Conservation (phyloP, 2,797 vertebrate species). For the Spondyliosoma cantharus region DNA sequence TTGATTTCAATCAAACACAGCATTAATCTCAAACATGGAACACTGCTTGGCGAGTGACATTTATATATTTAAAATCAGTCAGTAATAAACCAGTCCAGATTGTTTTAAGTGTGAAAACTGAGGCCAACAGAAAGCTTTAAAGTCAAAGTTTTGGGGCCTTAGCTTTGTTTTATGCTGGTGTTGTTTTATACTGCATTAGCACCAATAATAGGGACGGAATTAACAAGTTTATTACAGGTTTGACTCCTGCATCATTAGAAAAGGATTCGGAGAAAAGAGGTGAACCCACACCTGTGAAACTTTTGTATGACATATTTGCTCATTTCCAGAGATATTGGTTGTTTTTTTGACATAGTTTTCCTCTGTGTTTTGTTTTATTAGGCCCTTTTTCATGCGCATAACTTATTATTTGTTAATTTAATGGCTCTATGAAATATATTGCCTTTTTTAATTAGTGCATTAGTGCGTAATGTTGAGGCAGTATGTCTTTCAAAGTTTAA, state of each 20-base stretch:
- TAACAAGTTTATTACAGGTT: neutral
- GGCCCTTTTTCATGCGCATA: too few relatives aligned
- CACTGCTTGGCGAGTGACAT: neutral
- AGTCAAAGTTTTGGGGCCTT: neutral
- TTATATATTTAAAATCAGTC: neutral
- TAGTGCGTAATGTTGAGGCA: too few relatives aligned
- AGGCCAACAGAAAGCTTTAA: neutral
- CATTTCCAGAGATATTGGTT: too few relatives aligned
- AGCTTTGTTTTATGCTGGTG: neutral
- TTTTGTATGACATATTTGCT: too few relatives aligned
- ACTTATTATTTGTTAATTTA: too few relatives aligned
- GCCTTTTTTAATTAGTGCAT: too few relatives aligned
- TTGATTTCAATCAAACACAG: constrained; percentile 5
- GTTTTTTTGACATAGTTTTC: too few relatives aligned
- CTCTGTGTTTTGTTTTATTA: too few relatives aligned
- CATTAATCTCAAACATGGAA: neutral
- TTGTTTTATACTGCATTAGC: neutral
- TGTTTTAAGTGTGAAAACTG: neutral
- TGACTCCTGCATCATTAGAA: neutral
- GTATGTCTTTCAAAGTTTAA: too few relatives aligned
- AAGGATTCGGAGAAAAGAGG: neutral
- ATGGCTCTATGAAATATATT: too few relatives aligned
- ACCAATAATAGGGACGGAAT: neutral
- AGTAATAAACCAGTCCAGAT: neutral
- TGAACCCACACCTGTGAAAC: too few relatives aligned